Evolutionary conservation across 2,888 invertebrate genomes (phyloP).

Genomic region (Arrhopalites spinosus): DNA sequence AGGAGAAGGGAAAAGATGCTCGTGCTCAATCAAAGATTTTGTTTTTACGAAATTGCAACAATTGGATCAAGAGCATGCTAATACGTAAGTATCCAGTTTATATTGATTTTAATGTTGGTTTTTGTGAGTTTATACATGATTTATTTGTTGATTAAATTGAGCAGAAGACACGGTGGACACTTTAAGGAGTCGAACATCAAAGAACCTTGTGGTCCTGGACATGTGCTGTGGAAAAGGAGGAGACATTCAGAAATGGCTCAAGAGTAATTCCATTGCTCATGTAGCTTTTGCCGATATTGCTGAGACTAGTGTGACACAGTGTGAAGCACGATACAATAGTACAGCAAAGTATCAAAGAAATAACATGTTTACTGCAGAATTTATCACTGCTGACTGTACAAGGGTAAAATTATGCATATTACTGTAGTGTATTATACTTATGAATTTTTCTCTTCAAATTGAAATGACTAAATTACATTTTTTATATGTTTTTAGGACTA

Average conservation of each 20-base stretch:
- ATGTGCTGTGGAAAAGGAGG: constrained; percentile 99
- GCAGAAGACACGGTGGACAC: not conserved
- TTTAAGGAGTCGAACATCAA: not conserved
- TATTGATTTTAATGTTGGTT: not conserved
- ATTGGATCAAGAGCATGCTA: constrained; percentile 96
- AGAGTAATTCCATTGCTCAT: constrained; percentile 73
- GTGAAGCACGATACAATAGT: constrained; percentile 79
- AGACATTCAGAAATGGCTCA: constrained; percentile 95
- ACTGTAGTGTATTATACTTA: not conserved
- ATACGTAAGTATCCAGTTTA: constrained; percentile 70
- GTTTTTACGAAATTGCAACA: constrained; percentile 95
- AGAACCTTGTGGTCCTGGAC: constrained; percentile 71
- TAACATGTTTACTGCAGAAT: constrained; percentile 78
- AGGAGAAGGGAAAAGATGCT: constrained; percentile 78
- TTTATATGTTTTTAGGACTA: constrained; percentile 61
- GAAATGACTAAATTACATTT: not conserved
- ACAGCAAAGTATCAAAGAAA: constrained; percentile 61
- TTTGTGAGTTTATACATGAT: not conserved
- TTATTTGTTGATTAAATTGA: not conserved
- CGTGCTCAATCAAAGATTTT: constrained; percentile 89
- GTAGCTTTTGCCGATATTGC: constrained; percentile 94
- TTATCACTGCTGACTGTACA: constrained; percentile 91
- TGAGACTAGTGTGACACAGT: constrained; percentile 87
- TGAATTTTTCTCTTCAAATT: not conserved
- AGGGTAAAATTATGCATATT: constrained; percentile 61